Conservation (phyloP, 2,888 invertebrate genomes). For the Cantharis rufa region DNA sequence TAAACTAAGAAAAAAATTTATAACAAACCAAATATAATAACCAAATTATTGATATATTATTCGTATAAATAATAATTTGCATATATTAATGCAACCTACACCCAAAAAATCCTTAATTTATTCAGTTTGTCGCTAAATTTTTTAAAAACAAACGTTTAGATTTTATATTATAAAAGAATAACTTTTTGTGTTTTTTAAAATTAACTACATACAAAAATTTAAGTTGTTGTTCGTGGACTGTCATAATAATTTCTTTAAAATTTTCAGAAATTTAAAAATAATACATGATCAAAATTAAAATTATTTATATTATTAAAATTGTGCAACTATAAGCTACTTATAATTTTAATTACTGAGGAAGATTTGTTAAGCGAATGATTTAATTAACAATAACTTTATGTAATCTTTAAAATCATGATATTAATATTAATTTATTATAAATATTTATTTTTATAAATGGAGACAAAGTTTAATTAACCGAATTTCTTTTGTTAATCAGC, state of each 20-base stretch:
- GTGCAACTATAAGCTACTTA: neutral
- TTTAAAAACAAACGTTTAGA: neutral
- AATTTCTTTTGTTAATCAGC: neutral
- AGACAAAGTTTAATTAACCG: neutral
- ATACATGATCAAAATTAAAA: neutral
- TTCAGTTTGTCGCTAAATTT: constrained; percentile 2
- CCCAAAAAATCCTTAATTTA: constrained; percentile 13
- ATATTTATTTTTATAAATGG: neutral
- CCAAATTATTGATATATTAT: neutral
- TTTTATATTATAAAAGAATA: constrained; percentile 1
- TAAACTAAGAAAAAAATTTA: neutral
- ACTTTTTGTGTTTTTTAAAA: neutral
- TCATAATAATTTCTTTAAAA: neutral
- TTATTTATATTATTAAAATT: neutral
- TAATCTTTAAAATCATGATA: neutral
- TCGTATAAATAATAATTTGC: constrained; percentile 17
- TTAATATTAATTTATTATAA: neutral
- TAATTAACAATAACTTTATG: neutral
- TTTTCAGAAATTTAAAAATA: neutral
- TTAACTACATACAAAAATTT: neutral
- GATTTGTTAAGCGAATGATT: neutral
- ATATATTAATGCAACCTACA: constrained; percentile 18
- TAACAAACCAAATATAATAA: neutral
- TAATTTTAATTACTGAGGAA: neutral
- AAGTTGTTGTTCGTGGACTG: neutral